Base-by-base conservation (phyloP, 2,888 invertebrate species). In the Eupithecia dodoneata region DNA sequence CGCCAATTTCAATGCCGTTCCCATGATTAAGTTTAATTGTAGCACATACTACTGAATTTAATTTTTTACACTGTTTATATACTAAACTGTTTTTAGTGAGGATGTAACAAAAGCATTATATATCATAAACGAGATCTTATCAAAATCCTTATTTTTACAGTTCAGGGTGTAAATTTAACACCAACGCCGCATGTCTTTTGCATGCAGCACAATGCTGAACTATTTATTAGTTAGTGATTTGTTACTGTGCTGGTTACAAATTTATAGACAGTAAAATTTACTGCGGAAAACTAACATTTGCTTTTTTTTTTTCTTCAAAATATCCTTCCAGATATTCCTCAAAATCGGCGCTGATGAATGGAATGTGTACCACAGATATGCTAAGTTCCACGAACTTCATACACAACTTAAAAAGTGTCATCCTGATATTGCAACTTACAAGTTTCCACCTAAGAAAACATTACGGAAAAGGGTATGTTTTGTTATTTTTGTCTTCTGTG, bases 371-470 rank as follows among this genome's bases (percentile, higher is more conserved):
- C 96, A 99, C 83, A 96, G 99, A 86, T 99, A 99, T 89, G 97
- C 98, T 9, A 99, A 99, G 90, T 99, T 99, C 91, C 96, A 98
- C 89, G 97, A 97, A 80, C 94, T 99, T 47, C 98, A 99, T 89
- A 96, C 96, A 79, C 97, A 97, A 83, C 93, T 99, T 66, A 98
- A 97, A 88, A 98, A 98, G 88, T 96, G 97, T 87, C 98, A 98
- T 88, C 96, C 97, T 0, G 95, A 97, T 77, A 96, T 99, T 73
- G 96, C 97, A 41, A 96, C 96, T 5, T 98, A 98, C 88, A 98
- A 98, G 88, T 99, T 99, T 93, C 99, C 99, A 10, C 99, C 98
- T 1, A 99, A 99, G 93, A 99, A 99, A 93, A 97, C 98, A 76
- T 96, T 99, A 84, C 98, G 99, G 47, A 99, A 98, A 92, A 98